A percentile compares a stretch with the other conserved stretches of the same genome.
These are phyloP conservation scores for Macrosiphum euphorbiae DNA, from an alignment of 2,888 invertebrate species.

Conservation along the genomic window DNA sequence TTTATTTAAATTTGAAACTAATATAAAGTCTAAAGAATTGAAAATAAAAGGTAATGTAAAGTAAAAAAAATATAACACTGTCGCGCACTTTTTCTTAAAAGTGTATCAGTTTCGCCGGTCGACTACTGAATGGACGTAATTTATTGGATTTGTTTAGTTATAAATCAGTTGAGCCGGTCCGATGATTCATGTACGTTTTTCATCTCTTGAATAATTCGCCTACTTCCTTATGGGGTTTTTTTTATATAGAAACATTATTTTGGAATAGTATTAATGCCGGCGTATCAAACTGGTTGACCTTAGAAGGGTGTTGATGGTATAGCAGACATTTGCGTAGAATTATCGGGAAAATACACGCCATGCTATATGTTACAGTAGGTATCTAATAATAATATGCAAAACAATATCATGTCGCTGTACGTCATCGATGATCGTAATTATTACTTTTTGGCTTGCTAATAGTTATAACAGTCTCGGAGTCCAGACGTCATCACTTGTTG, in stretches of 20 bases:
- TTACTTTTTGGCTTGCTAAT: not conserved
- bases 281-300: conserved; percentile 50
- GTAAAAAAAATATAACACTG: not conserved
- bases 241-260: not conserved
- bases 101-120: conserved; percentile 24
- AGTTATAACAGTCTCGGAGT: not conserved
- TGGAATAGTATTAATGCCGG: not conserved
- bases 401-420: not conserved
- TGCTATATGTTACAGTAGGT: not conserved
- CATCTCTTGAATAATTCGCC: conserved; percentile 1
- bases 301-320: conserved; percentile 54
- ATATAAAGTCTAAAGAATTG: not conserved
- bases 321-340: conserved; percentile 4
- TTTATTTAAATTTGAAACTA: not conserved
- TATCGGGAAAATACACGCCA: conserved; percentile 6
- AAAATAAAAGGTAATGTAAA: not conserved
- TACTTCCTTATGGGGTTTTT: conserved; percentile 58
- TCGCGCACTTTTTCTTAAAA: not conserved
- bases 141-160: conserved; percentile 35
- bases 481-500: not conserved
- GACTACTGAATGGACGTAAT: conserved; percentile 23
- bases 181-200: conserved; percentile 45
- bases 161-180: not conserved
- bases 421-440: not conserved
- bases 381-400: conserved; percentile 6